These are phyloP conservation scores for Archips crataeganus DNA, from an alignment of 2,888 invertebrate species.

Conservation along the genomic window DNA sequence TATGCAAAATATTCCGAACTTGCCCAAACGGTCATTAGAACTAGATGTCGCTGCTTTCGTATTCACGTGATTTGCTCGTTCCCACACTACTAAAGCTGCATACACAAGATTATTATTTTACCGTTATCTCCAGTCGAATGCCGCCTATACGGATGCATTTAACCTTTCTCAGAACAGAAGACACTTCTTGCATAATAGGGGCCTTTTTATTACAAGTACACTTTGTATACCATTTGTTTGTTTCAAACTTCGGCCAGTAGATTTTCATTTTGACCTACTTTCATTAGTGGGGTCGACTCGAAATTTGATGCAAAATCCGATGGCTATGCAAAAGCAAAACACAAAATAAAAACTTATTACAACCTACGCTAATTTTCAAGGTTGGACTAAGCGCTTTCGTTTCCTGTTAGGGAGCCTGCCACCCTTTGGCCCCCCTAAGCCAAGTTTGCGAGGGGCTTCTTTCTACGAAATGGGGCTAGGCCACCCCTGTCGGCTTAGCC, in stretches of 20 bases:
- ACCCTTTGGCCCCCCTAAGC: not conserved
- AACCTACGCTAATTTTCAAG: not conserved
- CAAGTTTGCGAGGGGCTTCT: slow-evolving; percentile 15
- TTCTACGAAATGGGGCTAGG: not conserved
- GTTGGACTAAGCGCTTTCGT: not conserved
- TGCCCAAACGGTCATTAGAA: not conserved
- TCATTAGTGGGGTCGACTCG: no score
- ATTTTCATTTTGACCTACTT: no score
- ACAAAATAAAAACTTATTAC: no score
- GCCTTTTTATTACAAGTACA: not conserved
- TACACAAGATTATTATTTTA: slow-evolving; percentile 47
- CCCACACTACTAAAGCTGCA: slow-evolving; percentile 47
- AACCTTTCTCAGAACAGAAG: slow-evolving; percentile 32
- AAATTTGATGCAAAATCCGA: no score
- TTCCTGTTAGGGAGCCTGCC: not conserved
- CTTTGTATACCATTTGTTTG: no score
- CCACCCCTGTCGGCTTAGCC: not conserved
- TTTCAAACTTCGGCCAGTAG: no score
- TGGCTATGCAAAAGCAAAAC: no score
- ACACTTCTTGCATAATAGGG: slow-evolving; percentile 11
- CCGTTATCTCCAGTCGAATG: slow-evolving; percentile 46
- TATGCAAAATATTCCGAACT: not conserved
- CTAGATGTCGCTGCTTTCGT: slow-evolving; percentile 49
- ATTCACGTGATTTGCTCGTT: slow-evolving; percentile 44
- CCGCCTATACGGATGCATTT: slow-evolving; percentile 28